Conservation (phyloP, 2,113 vertebrate genomes). For the Tragelaphus strepsiceros region DNA sequence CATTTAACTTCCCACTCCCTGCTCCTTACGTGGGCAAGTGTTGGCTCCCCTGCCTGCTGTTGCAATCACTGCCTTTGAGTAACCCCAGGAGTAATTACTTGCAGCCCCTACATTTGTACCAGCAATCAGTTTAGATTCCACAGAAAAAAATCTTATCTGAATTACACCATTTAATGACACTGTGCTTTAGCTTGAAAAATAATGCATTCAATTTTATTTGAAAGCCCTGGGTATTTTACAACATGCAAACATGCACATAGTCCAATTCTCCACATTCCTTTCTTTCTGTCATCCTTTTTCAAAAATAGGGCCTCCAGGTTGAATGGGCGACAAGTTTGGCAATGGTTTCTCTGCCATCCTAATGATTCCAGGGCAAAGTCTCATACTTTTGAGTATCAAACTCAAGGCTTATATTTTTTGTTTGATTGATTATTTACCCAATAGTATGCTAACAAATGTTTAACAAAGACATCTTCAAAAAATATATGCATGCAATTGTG, state of each 20-base stretch:
- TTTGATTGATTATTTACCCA: not conserved
- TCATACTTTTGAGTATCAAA: not conserved
- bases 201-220: not conserved
- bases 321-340: not conserved
- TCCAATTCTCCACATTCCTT: not conserved
- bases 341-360: not conserved
- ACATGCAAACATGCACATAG: not conserved
- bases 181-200: not conserved
- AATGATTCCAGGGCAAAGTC: not conserved
- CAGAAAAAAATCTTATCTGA: not conserved
- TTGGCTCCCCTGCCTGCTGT: not conserved
- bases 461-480: not conserved
- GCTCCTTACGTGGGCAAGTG: not conserved
- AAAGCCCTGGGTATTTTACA: not conserved
- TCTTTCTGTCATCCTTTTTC: not conserved
- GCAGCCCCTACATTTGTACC: not conserved
- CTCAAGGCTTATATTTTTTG: not conserved
- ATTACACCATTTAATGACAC: not conserved
- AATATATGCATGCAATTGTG: not conserved
- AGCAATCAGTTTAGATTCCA: not conserved
- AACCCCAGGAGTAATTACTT: not conserved
- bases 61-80: slow-evolving; percentile 5
- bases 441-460: not conserved
- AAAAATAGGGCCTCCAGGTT: not conserved
- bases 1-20: not conserved